These are phyloP conservation scores for Plectropomus leopardus DNA, from an alignment of 2,113 vertebrate species.

Conservation along the genomic window DNA sequence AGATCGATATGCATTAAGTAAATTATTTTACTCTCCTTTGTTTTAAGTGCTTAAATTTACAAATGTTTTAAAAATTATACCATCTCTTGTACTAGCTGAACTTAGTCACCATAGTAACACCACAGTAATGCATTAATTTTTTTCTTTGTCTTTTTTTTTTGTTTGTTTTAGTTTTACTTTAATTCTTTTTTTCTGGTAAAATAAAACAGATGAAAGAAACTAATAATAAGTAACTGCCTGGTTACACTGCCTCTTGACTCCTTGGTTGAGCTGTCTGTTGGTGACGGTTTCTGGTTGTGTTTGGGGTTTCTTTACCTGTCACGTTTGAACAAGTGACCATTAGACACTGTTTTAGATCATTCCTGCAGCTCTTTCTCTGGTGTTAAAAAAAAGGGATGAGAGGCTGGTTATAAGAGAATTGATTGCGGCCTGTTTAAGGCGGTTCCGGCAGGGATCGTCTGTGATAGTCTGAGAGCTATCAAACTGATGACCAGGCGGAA, in stretches of 20 bases:
- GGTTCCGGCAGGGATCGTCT: constrained; percentile 62
- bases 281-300: background rate
- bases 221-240: background rate
- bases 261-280: background rate
- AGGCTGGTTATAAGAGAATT: constrained; percentile 66
- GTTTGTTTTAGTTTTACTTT: no score
- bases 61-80: background rate
- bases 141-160: background rate
- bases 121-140: background rate
- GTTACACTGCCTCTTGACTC: background rate
- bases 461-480: constrained; percentile 75
- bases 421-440: constrained; percentile 74
- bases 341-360: constrained; percentile 29
- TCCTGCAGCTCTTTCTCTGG: constrained; percentile 32
- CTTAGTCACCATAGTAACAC: background rate
- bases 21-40: background rate
- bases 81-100: background rate
- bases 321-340: constrained; percentile 15
- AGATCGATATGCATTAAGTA: background rate
- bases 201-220: background rate
- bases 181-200: no score
- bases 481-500: constrained; percentile 78
- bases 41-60: background rate
- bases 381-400: constrained; percentile 43
- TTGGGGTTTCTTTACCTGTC: background rate